A percentile compares a stretch with the other conserved stretches of the same genome.
These are phyloP conservation scores for Trichogramma pretiosum DNA, from an alignment of 1,140 invertebrate genomes.

Conservation along the genomic window DNA sequence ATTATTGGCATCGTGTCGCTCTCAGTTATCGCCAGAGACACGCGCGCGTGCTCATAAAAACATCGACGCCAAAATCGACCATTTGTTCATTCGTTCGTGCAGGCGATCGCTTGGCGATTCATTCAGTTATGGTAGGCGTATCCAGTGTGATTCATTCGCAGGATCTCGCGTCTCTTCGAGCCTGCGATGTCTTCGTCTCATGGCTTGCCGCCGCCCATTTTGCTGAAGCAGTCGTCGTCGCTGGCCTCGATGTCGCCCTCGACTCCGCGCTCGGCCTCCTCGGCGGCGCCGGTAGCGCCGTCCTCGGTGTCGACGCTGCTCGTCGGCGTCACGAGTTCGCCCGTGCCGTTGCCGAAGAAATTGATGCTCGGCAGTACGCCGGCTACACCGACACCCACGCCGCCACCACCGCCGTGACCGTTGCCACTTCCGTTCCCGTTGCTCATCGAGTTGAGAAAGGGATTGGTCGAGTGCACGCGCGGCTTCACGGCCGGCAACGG, in stretches of 20 bases:
- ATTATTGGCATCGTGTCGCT: too few species aligned
- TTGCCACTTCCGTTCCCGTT: constrained; percentile 27
- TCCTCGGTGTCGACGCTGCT: constrained; percentile 54
- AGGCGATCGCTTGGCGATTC: too few species aligned
- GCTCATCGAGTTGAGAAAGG: constrained; percentile 34
- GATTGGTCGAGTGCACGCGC: constrained; percentile 23
- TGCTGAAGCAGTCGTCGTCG: constrained; percentile 41
- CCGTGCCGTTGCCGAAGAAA: constrained; percentile 29
- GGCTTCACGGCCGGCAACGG: background rate
- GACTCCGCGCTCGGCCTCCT: constrained; percentile 47
- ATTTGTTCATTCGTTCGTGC: too few species aligned
- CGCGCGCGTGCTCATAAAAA: too few species aligned
- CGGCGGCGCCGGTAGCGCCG: constrained; percentile 42
- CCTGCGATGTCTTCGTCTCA: constrained; percentile 17
- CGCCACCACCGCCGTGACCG: constrained; percentile 24
- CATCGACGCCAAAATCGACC: too few species aligned
- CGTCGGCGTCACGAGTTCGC: constrained; percentile 50
- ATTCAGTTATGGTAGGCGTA: too few species aligned
- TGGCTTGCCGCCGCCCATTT: constrained; percentile 20
- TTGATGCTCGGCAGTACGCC: constrained; percentile 23
- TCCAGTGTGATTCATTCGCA: too few species aligned
- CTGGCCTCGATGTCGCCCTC: constrained; percentile 54
- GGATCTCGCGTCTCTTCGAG: too few species aligned
- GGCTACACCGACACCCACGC: constrained; percentile 28
- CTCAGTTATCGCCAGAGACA: too few species aligned